phyloP scores from a whole-genome alignment of 2,888 invertebrate species.

The Scaptomyza flava region DNA sequence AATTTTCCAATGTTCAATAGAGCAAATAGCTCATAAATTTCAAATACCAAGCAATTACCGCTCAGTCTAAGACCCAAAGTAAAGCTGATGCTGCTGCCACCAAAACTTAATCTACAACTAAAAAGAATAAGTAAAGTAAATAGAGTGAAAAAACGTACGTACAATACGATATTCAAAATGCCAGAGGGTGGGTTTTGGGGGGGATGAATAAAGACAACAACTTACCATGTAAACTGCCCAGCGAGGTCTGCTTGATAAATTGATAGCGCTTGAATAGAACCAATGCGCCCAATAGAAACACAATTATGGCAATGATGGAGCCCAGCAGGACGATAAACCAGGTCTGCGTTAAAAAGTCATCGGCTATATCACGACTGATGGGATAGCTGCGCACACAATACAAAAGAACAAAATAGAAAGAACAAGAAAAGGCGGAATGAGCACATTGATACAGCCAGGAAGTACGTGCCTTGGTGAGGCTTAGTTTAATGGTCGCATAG shows the following conservation, averaged over 20 bases:
- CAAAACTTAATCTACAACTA: constrained; percentile 55
- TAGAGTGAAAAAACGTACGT: neutral
- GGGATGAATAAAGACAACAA: constrained; percentile 28
- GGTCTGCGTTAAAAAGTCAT: constrained; percentile 92
- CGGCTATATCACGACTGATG: constrained; percentile 86
- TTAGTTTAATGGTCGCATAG: constrained; percentile 69
- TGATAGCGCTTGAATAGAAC: constrained; percentile 90
- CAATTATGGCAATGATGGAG: constrained; percentile 93
- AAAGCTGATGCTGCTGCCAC: constrained; percentile 37
- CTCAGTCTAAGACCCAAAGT: constrained; percentile 14
- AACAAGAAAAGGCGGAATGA: constrained; percentile 41
- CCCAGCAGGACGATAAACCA: constrained; percentile 96
- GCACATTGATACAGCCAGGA: constrained; percentile 53
- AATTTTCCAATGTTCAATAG: constrained; percentile 36
- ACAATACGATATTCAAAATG: constrained; percentile 39
- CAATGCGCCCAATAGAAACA: constrained; percentile 92
- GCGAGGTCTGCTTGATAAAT: constrained; percentile 88
- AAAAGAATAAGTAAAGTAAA: constrained; percentile 20
- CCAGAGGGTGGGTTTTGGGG: neutral
- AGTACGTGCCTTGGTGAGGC: constrained; percentile 70
- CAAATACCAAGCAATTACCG: constrained; percentile 32
- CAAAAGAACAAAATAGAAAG: constrained; percentile 3
- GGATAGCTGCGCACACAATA: constrained; percentile 85
- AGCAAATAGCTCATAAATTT: constrained; percentile 45
- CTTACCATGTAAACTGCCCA: constrained; percentile 87